Evolutionary conservation across 2,888 invertebrate species (phyloP).

Genomic region (Agapostemon virescens): DNA sequence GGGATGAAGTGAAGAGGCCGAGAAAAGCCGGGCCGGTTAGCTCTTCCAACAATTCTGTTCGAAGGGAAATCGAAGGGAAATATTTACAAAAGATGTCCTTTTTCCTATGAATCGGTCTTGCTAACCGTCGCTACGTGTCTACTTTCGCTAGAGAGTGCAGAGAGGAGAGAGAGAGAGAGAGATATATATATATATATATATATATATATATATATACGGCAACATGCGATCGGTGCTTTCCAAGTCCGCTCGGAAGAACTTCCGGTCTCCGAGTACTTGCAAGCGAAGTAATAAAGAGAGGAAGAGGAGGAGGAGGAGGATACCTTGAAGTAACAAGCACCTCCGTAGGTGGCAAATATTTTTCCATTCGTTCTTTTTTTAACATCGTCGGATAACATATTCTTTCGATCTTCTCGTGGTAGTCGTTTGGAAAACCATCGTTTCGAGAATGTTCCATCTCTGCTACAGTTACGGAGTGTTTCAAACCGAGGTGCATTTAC

Average conservation of each 20-base stretch:
- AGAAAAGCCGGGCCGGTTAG: conserved; percentile 2
- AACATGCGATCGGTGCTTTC: conserved; percentile 69
- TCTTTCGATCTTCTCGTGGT: neutral
- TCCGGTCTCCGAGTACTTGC: conserved; percentile 52
- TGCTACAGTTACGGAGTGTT: too few relatives aligned
- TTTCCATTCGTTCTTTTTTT: conserved; percentile 11
- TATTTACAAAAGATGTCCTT: conserved; percentile 62
- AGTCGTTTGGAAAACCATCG: neutral
- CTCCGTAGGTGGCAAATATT: conserved; percentile 65
- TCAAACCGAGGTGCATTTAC: too few relatives aligned
- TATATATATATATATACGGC: conserved; percentile 51
- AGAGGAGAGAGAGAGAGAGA: conserved; percentile 48
- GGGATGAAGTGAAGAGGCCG: conserved; percentile 4
- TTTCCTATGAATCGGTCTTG: conserved; percentile 37
- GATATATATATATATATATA: conserved; percentile 28
- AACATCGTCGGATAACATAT: neutral
- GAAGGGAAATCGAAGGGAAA: conserved; percentile 42
- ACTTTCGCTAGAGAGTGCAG: conserved; percentile 63
- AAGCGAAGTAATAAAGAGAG: conserved; percentile 43
- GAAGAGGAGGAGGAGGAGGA: conserved; percentile 43
- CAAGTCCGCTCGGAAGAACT: conserved; percentile 59
- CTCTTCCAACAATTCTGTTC: conserved; percentile 11
- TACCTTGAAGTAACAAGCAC: conserved; percentile 63
- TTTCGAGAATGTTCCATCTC: neutral
- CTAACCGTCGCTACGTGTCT: conserved; percentile 39